phyloP scores from a whole-genome alignment of 2,113 vertebrate genomes.

The Rhinichthys klamathensis region DNA sequence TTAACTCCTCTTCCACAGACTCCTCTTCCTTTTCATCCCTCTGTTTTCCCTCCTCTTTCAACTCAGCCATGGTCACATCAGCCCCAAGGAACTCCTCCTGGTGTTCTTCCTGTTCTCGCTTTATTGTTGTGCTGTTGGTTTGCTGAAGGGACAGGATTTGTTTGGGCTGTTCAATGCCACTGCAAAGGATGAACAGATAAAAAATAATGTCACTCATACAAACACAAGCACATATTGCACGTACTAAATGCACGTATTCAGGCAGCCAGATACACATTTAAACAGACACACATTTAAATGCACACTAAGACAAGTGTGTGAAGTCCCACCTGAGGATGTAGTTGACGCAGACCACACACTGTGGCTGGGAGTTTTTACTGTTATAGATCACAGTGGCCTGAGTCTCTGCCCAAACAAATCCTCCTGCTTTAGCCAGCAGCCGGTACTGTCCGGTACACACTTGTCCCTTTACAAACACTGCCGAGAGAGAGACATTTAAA shows the following conservation, averaged over 20 bases:
- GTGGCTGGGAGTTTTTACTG: slow-evolving; percentile 97
- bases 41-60: slow-evolving; percentile 58
- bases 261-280: not conserved
- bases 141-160: slow-evolving; percentile 94
- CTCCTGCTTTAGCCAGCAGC: slow-evolving; percentile 95
- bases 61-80: slow-evolving; percentile 26
- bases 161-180: slow-evolving; percentile 91
- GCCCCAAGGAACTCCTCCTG: slow-evolving; percentile 55
- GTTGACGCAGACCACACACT: slow-evolving; percentile 98
- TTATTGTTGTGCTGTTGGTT: slow-evolving; percentile 77
- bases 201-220: not conserved
- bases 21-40: slow-evolving; percentile 60
- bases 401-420: slow-evolving; percentile 97
- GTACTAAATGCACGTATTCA: too few relatives aligned
- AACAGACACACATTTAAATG: not conserved
- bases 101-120: slow-evolving; percentile 67
- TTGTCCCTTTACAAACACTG: slow-evolving; percentile 98
- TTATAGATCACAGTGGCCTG: slow-evolving; percentile 99
- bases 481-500: slow-evolving; percentile 55
- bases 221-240: not conserved
- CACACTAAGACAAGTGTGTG: not conserved
- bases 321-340: slow-evolving; percentile 91
- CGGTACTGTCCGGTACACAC: slow-evolving; percentile 96
- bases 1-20: slow-evolving; percentile 41
- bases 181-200: slow-evolving; percentile 61